phyloP scores from a whole-genome alignment of 2,113 vertebrate species.

The Chiloscyllium plagiosum region DNA sequence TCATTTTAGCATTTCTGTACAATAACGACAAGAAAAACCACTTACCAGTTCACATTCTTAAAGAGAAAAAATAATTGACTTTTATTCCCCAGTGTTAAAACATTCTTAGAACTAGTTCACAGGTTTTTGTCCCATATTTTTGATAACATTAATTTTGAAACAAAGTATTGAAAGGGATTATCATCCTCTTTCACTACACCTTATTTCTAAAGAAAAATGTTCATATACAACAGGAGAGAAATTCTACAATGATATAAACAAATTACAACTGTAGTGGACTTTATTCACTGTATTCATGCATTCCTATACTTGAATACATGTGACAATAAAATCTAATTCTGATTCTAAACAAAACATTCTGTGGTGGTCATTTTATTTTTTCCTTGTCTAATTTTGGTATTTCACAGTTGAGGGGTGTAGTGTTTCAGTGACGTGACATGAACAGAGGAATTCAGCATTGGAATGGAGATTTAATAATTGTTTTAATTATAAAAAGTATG shows the following conservation, averaged over 20 bases:
- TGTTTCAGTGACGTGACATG: neutral
- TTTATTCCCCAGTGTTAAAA: neutral
- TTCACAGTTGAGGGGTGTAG: too few relatives aligned
- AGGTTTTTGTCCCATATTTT: neutral
- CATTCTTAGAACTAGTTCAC: neutral
- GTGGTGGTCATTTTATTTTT: neutral
- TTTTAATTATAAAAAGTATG: neutral
- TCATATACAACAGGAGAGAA: neutral
- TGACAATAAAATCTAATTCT: too few relatives aligned
- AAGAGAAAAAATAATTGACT: neutral
- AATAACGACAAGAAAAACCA: neutral
- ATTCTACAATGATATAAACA: neutral
- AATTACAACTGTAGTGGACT: too few relatives aligned
- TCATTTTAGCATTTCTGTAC: too few relatives aligned
- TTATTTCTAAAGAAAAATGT: neutral
- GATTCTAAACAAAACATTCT: neutral
- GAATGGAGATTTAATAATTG: conserved; percentile 12
- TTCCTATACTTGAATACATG: too few relatives aligned
- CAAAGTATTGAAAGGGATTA: neutral
- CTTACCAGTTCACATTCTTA: neutral
- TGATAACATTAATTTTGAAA: neutral
- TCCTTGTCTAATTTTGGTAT: neutral
- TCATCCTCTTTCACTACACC: neutral
- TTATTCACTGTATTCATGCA: too few relatives aligned
- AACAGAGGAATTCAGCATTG: neutral